Percentiles rank a stretch among this genome's conserved stretches.
phyloP scores from a whole-genome alignment of 1,140 invertebrate genomes.

The Bombus consobrinus region DNA sequence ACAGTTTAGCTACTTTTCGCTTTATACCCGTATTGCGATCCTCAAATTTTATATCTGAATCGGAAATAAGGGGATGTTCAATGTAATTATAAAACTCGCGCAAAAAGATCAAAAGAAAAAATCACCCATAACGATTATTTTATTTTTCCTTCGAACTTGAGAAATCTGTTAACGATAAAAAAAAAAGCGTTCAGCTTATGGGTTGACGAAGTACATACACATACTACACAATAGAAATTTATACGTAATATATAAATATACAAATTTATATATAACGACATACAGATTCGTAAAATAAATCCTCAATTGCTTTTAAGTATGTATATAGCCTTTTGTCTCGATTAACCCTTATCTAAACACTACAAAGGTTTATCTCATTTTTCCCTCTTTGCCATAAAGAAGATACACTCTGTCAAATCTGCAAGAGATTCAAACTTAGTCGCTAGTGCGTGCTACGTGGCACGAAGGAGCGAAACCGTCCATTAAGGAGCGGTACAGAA shows the following conservation, averaged over 20 bases:
- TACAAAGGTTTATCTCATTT: not conserved
- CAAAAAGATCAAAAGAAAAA: not conserved
- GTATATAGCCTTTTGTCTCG: not conserved
- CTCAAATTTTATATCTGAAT: not conserved
- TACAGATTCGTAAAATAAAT: not conserved
- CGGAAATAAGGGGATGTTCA: not conserved
- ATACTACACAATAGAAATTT: too few relatives aligned
- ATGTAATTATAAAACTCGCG: too few relatives aligned
- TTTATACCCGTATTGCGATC: not conserved
- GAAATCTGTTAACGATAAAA: not conserved
- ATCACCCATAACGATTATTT: too few relatives aligned
- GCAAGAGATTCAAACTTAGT: conserved; percentile 18
- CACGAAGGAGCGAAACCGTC: conserved; percentile 37
- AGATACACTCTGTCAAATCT: conserved; percentile 49
- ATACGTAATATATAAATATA: too few relatives aligned
- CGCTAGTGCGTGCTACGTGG: conserved; percentile 36
- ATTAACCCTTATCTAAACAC: not conserved
- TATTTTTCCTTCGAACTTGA: not conserved
- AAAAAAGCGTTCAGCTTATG: not conserved
- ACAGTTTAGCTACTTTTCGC: not conserved
- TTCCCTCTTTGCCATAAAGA: conserved; percentile 16
- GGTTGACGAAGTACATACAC: too few relatives aligned
- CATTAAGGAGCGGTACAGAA: conserved; percentile 65
- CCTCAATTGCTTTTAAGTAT: not conserved
- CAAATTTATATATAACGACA: too few relatives aligned